Percentiles rank a stretch among this genome's conserved stretches.
Evolutionary conservation across 2,888 invertebrate genomes (phyloP).

Genomic region (Drosophila anceps): DNA sequence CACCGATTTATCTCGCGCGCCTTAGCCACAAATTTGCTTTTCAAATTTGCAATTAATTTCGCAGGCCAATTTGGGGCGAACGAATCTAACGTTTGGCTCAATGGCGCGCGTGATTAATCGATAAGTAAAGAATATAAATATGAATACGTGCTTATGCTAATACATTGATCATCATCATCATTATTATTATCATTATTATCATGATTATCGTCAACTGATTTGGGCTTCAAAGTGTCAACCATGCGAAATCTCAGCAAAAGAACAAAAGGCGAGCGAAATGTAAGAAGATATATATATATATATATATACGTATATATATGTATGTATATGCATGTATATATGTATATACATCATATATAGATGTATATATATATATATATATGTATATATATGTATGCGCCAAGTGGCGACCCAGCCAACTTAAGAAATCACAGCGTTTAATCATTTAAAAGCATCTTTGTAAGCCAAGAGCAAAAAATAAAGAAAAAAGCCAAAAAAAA

Average conservation of each 20-base stretch:
- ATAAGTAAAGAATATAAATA: not conserved
- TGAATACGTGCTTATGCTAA: slow-evolving; percentile 38
- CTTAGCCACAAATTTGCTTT: slow-evolving; percentile 38
- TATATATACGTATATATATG: not conserved
- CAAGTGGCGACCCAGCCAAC: slow-evolving; percentile 55
- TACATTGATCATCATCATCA: slow-evolving; percentile 23
- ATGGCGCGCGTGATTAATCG: slow-evolving; percentile 27
- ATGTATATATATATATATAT: slow-evolving; percentile 15
- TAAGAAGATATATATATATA: slow-evolving; percentile 25
- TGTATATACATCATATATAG: slow-evolving; percentile 25
- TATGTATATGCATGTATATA: not conserved
- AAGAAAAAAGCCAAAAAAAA: slow-evolving; percentile 30
- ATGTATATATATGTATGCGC: not conserved
- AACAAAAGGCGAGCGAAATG: slow-evolving; percentile 35
- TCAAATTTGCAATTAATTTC: slow-evolving; percentile 45
- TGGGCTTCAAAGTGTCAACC: slow-evolving; percentile 50
- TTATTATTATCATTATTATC: slow-evolving; percentile 12
- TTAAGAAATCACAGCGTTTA: slow-evolving; percentile 72
- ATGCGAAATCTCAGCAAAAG: slow-evolving; percentile 44
- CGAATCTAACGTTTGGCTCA: slow-evolving; percentile 48
- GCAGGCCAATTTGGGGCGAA: slow-evolving; percentile 7
- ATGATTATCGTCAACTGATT: slow-evolving; percentile 21
- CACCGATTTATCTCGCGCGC: slow-evolving; percentile 21
- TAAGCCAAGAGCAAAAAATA: slow-evolving; percentile 46
- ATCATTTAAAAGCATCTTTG: slow-evolving; percentile 80